Conservation (phyloP, 2,797 vertebrate genomes). For the Manis crassicaudata region DNA sequence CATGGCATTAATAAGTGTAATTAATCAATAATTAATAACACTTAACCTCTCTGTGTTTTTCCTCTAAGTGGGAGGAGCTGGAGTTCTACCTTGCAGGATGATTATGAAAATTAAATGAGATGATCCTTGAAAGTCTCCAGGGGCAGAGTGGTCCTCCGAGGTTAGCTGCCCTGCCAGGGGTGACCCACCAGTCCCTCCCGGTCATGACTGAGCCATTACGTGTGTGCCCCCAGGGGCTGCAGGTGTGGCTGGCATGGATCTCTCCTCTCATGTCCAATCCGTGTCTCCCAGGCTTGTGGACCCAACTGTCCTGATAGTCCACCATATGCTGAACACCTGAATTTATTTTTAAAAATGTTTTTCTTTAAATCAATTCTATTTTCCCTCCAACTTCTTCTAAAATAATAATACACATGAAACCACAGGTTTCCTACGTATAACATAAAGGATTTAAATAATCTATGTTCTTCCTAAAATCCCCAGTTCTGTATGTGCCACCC, state of each 20-base stretch:
- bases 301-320: background rate
- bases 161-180: background rate
- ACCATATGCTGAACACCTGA: background rate
- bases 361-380: background rate
- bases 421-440: background rate
- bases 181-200: too few relatives aligned
- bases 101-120: background rate
- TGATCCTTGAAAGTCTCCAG: fast-evolving
- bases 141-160: background rate
- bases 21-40: too few relatives aligned
- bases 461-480: background rate
- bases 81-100: background rate
- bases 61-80: background rate
- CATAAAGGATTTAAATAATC: background rate
- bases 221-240: fast-evolving
- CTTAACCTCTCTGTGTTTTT: background rate
- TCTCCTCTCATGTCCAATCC: background rate
- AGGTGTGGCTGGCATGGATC: too few relatives aligned
- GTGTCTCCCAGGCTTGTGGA: background rate
- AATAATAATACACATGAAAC: background rate
- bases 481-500: background rate
- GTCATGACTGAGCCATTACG: too few relatives aligned
- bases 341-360: background rate
- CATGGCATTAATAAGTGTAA: background rate
- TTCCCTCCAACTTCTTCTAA: background rate